phyloP scores from a whole-genome alignment of 2,888 invertebrate genomes.

The Loripinus fragilis region DNA sequence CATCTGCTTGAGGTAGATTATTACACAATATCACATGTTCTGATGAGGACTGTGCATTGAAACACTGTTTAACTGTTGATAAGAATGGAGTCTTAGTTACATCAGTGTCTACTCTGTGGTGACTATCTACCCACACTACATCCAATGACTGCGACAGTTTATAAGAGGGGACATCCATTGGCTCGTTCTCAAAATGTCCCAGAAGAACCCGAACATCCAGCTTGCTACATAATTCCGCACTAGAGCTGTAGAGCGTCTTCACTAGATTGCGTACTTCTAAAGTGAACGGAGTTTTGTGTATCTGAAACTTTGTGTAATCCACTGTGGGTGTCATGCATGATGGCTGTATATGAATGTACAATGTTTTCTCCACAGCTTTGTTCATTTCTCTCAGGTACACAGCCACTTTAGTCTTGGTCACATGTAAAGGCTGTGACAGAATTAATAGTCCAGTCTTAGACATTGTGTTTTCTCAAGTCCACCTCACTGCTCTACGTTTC shows the following conservation, averaged over 20 bases:
- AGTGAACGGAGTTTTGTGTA: conserved; percentile 61
- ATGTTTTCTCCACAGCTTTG: conserved; percentile 64
- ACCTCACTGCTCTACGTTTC: too few relatives aligned
- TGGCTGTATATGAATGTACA: conserved; percentile 77
- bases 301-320: conserved; percentile 31
- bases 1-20: neutral
- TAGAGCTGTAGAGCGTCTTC: conserved; percentile 67
- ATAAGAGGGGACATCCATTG: conserved; percentile 34
- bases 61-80: conserved; percentile 13
- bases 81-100: conserved; percentile 27
- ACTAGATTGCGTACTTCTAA: conserved; percentile 64
- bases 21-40: conserved; percentile 21
- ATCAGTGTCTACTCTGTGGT: conserved; percentile 15
- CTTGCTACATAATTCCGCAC: conserved; percentile 64
- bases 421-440: conserved; percentile 71
- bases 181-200: conserved; percentile 65
- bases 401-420: conserved; percentile 58
- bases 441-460: conserved; percentile 71
- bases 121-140: conserved; percentile 51
- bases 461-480: conserved; percentile 54
- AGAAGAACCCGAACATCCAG: conserved; percentile 73
- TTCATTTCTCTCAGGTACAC: conserved; percentile 65
- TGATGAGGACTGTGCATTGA: conserved; percentile 19
- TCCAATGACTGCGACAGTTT: conserved; percentile 52
- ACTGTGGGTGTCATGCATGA: neutral